phyloP scores from a whole-genome alignment of 2,113 vertebrate genomes.

The Ascaphus truei region DNA sequence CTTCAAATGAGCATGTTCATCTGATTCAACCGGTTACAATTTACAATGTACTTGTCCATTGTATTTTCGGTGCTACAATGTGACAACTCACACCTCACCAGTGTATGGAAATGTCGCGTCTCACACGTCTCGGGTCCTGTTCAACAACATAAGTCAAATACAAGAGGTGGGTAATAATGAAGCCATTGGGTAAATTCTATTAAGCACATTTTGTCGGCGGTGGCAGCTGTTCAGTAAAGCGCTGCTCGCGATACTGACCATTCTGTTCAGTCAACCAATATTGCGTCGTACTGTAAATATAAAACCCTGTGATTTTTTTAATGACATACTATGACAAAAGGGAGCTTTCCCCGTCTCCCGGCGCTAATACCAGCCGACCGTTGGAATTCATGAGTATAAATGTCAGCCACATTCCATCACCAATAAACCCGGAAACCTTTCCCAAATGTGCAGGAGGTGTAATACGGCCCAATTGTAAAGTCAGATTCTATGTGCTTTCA shows the following conservation, averaged over 20 bases:
- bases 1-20: constrained; percentile 3
- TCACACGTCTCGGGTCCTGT: neutral
- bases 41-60: neutral
- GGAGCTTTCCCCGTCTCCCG: neutral
- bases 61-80: neutral
- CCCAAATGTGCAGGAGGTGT: too few relatives aligned
- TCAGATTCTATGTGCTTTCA: too few relatives aligned
- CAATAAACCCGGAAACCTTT: too few relatives aligned
- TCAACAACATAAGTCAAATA: neutral
- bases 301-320: neutral
- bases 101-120: neutral
- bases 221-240: neutral
- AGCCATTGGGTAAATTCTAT: neutral
- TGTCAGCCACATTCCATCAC: neutral
- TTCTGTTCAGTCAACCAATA: neutral
- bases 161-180: neutral
- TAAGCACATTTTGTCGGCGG: neutral
- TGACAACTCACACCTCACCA: neutral
- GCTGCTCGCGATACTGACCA: neutral
- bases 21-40: neutral
- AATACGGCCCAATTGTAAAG: too few relatives aligned
- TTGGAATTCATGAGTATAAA: too few relatives aligned
- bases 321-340: neutral
- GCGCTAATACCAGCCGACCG: neutral
- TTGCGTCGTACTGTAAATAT: neutral